Percentiles rank a stretch among this genome's conserved stretches.
These are phyloP conservation scores for Sycophila texana DNA, from an alignment of 2,888 invertebrate species.

Conservation along the genomic window DNA sequence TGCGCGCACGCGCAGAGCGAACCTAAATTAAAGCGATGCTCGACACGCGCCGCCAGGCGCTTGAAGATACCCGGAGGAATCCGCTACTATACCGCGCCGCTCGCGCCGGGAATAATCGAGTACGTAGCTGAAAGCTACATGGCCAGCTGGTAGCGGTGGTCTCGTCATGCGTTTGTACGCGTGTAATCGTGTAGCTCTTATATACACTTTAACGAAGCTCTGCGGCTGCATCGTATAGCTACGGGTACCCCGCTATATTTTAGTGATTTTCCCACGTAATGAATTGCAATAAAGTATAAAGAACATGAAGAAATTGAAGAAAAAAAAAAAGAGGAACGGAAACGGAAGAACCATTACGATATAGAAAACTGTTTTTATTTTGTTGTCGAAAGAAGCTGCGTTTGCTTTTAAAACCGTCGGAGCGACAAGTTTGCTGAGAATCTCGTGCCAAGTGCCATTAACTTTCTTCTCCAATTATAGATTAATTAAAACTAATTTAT, in stretches of 20 bases:
- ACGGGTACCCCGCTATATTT: too few species aligned
- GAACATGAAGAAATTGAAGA: too few species aligned
- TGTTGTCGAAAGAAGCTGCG: too few species aligned
- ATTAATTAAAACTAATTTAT: constrained; percentile 5
- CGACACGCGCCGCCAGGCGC: constrained; percentile 53
- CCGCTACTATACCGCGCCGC: not conserved
- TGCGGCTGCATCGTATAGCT: not conserved
- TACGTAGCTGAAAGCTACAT: constrained; percentile 1
- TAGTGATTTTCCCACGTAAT: too few species aligned
- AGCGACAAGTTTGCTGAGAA: too few species aligned
- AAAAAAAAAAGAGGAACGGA: too few species aligned
- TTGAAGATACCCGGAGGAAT: not conserved
- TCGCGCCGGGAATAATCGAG: not conserved
- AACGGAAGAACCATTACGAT: too few species aligned
- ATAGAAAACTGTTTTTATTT: too few species aligned
- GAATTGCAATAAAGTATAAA: too few species aligned
- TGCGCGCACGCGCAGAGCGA: constrained; percentile 51
- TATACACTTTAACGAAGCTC: not conserved
- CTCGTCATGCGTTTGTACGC: not conserved
- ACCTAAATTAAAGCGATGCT: constrained; percentile 67
- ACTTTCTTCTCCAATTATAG: constrained; percentile 11
- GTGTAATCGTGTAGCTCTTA: not conserved
- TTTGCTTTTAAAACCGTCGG: too few species aligned
- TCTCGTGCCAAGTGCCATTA: not conserved
- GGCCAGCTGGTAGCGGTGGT: not conserved